A percentile compares a stretch with the other conserved stretches of the same genome.
Evolutionary conservation across 1,140 invertebrate genomes (phyloP).

Genomic region (Sitophilus oryzae): DNA sequence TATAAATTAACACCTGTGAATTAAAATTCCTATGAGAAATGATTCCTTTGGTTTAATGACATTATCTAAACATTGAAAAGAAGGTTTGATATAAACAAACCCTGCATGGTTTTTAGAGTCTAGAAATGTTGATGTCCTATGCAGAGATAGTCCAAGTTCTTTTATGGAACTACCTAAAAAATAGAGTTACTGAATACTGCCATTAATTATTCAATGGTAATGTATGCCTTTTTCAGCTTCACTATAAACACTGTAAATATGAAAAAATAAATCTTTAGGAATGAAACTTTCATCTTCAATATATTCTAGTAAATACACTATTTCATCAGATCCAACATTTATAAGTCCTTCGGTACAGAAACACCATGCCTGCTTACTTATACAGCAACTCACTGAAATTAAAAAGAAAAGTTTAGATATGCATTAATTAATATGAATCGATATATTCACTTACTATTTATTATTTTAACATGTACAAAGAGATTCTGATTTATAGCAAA

Average conservation of each 20-base stretch:
- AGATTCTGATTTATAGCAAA: constrained; percentile 79
- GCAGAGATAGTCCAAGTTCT: constrained; percentile 66
- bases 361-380: constrained; percentile 74
- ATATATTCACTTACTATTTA: constrained; percentile 60
- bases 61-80: constrained; percentile 78
- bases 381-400: constrained; percentile 72
- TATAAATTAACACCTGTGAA: constrained; percentile 72
- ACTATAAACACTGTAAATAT: constrained; percentile 69
- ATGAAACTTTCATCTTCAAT: constrained; percentile 60
- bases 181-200: background rate
- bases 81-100: constrained; percentile 76
- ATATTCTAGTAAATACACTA: constrained; percentile 74
- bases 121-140: constrained; percentile 58
- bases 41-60: constrained; percentile 69
- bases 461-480: constrained; percentile 68
- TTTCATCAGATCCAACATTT: constrained; percentile 80
- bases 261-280: constrained; percentile 72
- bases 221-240: constrained; percentile 65
- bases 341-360: constrained; percentile 73
- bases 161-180: constrained; percentile 61
- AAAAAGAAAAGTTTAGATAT: constrained; percentile 7
- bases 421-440: background rate
- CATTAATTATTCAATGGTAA: background rate
- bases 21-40: constrained; percentile 72
- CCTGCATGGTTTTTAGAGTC: constrained; percentile 78